A percentile compares a stretch with the other conserved stretches of the same genome.
These are phyloP conservation scores for Uria lomvia DNA, from an alignment of 2,113 vertebrate species.

Conservation along the genomic window DNA sequence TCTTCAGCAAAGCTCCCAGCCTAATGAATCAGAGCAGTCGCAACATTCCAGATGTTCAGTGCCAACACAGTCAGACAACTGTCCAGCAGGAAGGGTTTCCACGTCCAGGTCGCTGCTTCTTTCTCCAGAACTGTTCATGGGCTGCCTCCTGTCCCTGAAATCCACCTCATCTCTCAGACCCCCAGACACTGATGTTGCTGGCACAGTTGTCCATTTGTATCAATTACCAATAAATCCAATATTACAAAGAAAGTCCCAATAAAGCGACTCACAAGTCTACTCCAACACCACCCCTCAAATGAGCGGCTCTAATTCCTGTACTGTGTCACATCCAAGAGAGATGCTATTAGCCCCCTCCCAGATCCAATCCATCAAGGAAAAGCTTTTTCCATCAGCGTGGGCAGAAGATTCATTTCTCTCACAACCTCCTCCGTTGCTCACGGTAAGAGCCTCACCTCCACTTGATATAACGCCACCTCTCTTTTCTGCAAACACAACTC, in stretches of 20 bases:
- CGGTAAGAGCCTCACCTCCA: not conserved
- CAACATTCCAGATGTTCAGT: not conserved
- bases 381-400: not conserved
- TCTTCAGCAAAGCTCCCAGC: not conserved
- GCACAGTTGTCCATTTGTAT: not conserved
- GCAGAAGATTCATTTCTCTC: not conserved
- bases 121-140: not conserved
- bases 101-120: not conserved
- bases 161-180: not conserved
- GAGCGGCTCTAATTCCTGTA: not conserved
- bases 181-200: not conserved
- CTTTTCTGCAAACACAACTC: not conserved
- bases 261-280: not conserved
- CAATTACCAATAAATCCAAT: not conserved
- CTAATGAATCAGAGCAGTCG: not conserved
- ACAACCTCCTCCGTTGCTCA: not conserved
- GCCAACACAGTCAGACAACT: not conserved
- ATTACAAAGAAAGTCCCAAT: not conserved
- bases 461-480: fast-evolving
- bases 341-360: not conserved
- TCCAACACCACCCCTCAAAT: not conserved
- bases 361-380: not conserved
- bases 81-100: not conserved
- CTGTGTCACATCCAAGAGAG: not conserved
- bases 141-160: not conserved